phyloP scores from a whole-genome alignment of 2,113 vertebrate species.

The Bothrops jararaca region DNA sequence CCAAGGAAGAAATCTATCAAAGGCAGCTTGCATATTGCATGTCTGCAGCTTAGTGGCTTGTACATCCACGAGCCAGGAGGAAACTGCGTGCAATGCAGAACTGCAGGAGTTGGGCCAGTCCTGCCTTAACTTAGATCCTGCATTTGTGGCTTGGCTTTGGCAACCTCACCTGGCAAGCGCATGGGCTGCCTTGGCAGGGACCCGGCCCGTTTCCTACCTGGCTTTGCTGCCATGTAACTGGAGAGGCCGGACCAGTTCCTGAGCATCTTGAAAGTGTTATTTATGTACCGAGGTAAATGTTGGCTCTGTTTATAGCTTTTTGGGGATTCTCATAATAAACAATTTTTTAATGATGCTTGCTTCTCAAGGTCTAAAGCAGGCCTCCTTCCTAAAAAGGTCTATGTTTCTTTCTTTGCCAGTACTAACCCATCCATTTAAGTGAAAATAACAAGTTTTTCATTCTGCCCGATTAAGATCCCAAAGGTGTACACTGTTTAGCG shows the following conservation, averaged over 20 bases:
- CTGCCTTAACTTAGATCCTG: background rate
- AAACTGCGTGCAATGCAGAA: background rate
- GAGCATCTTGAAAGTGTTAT: background rate
- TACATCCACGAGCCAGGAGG: background rate
- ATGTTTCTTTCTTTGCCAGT: background rate
- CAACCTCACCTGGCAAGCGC: background rate
- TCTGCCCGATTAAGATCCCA: background rate
- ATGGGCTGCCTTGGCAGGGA: background rate
- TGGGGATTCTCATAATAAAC: constrained; percentile 51
- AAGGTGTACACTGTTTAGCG: background rate
- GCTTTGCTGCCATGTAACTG: constrained; percentile 37
- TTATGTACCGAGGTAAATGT: background rate
- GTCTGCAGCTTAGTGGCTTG: background rate
- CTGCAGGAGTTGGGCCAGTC: background rate
- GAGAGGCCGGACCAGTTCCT: background rate
- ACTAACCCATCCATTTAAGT: background rate
- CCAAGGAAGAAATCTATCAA: background rate
- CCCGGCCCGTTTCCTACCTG: accelerated
- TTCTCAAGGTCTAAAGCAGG: background rate
- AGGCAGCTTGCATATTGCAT: background rate
- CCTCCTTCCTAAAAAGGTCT: no score
- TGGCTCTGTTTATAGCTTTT: constrained; percentile 45
- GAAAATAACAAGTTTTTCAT: background rate
- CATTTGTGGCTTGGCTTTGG: accelerated
- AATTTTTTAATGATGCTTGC: constrained; percentile 27